Evolutionary conservation across 2,888 invertebrate genomes (phyloP).

Genomic region (Lycaena phlaeas): DNA sequence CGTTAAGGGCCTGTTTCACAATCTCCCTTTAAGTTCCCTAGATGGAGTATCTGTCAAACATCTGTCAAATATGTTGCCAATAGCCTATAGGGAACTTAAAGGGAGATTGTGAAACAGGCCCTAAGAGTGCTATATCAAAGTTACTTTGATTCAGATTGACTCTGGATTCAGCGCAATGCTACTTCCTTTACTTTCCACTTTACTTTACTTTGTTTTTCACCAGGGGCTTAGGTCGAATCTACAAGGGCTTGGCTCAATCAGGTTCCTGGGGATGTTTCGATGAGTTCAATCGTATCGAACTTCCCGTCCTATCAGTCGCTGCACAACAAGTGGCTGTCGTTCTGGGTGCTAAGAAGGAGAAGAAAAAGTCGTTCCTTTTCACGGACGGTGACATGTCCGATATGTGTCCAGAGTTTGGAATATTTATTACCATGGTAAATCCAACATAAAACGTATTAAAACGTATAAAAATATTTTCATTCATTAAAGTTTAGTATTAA

Average conservation of each 20-base stretch:
- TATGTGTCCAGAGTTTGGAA: slow-evolving; percentile 96
- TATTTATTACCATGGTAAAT: slow-evolving; percentile 95
- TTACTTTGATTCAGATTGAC: no score
- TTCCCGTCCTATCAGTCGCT: slow-evolving; percentile 90
- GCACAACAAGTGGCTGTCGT: slow-evolving; percentile 98
- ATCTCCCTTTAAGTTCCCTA: no score
- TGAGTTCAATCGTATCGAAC: slow-evolving; percentile 95
- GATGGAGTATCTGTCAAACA: no score
- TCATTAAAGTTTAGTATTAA: no score
- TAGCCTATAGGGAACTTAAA: no score
- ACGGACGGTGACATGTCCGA: slow-evolving; percentile 95
- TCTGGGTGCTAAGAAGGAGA: slow-evolving; percentile 92
- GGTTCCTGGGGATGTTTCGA: slow-evolving; percentile 99
- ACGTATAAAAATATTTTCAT: not conserved
- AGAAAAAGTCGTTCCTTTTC: slow-evolving; percentile 91
- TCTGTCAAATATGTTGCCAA: no score
- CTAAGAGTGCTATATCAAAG: no score
- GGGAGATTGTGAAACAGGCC: no score
- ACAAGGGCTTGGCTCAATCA: slow-evolving; percentile 95
- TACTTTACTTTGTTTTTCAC: no score
- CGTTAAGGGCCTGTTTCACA: no score
- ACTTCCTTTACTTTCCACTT: no score
- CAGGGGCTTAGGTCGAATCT: slow-evolving; percentile 93
- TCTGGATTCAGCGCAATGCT: no score
- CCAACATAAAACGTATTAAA: not conserved